Conservation (phyloP, 2,113 vertebrate genomes). For the Tursiops truncatus region DNA sequence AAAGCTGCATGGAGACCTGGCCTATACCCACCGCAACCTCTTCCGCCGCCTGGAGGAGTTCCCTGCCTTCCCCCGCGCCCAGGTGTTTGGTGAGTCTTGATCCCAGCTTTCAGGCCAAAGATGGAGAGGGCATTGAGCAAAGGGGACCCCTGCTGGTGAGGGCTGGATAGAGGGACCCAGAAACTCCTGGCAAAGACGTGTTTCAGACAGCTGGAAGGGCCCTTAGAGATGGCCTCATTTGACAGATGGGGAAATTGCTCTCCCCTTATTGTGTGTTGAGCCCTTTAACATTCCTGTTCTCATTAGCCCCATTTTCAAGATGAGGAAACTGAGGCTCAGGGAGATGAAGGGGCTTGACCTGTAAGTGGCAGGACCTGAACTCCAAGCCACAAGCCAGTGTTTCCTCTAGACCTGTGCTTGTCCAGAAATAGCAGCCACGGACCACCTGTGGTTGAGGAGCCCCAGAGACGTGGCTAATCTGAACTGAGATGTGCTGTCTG, state of each 20-base stretch:
- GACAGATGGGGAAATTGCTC: background rate
- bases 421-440: background rate
- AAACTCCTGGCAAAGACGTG: background rate
- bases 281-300: background rate
- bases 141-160: background rate
- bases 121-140: background rate
- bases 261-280: background rate
- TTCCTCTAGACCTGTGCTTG: background rate
- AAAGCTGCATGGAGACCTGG: conserved; percentile 92
- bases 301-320: background rate
- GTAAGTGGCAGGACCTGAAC: background rate
- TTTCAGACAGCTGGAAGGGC: background rate
- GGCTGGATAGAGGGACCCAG: background rate
- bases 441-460: background rate
- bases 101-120: background rate
- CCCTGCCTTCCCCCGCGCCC: conserved; percentile 89
- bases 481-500: background rate
- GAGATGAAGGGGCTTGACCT: background rate
- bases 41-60: conserved; percentile 93
- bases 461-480: background rate
- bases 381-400: background rate
- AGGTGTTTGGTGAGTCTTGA: conserved; percentile 88
- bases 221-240: background rate
- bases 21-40: conserved; percentile 93
- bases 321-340: background rate